phyloP scores from a whole-genome alignment of 2,113 vertebrate genomes.

The Macquaria ambigua region DNA sequence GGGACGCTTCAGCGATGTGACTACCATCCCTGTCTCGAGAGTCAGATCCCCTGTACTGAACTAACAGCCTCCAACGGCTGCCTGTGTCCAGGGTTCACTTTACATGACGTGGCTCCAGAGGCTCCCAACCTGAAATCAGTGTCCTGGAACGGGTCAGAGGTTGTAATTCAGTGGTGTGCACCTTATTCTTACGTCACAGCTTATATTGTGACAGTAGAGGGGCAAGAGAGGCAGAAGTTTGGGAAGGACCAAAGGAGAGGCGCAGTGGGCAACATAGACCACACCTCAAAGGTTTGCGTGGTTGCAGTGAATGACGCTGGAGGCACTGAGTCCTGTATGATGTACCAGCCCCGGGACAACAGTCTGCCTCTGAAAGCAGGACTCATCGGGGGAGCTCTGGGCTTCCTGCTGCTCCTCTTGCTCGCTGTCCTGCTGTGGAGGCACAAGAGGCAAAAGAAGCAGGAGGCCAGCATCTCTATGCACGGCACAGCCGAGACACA shows the following conservation, averaged over 20 bases:
- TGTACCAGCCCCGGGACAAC: constrained; percentile 50
- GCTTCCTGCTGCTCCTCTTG: constrained; percentile 73
- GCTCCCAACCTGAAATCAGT: constrained; percentile 54
- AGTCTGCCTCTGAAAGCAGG: constrained; percentile 69
- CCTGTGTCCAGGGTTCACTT: constrained; percentile 73
- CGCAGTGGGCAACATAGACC: constrained; percentile 35
- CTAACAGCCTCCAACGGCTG: constrained; percentile 49
- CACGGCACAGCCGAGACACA: constrained; percentile 1
- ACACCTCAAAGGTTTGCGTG: constrained; percentile 75
- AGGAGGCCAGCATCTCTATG: constrained; percentile 57
- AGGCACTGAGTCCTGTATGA: constrained; percentile 63
- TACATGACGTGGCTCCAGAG: constrained; percentile 17
- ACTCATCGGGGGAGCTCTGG: constrained; percentile 80
- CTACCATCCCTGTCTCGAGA: constrained; percentile 75
- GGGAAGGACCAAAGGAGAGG: constrained; percentile 35
- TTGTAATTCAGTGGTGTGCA: constrained; percentile 80
- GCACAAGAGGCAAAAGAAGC: constrained; percentile 61
- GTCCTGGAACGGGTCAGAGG: constrained; percentile 63
- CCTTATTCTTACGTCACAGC: constrained; percentile 71
- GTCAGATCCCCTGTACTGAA: constrained; percentile 60
- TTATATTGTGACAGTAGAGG: constrained; percentile 71
- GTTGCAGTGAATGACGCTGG: constrained; percentile 73
- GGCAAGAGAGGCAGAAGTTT: not conserved
- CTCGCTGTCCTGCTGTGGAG: constrained; percentile 79
- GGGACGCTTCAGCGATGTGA: constrained; percentile 26